These are phyloP conservation scores for Micropoecilia bifurca DNA, from an alignment of 2,797 vertebrate species.

Conservation along the genomic window DNA sequence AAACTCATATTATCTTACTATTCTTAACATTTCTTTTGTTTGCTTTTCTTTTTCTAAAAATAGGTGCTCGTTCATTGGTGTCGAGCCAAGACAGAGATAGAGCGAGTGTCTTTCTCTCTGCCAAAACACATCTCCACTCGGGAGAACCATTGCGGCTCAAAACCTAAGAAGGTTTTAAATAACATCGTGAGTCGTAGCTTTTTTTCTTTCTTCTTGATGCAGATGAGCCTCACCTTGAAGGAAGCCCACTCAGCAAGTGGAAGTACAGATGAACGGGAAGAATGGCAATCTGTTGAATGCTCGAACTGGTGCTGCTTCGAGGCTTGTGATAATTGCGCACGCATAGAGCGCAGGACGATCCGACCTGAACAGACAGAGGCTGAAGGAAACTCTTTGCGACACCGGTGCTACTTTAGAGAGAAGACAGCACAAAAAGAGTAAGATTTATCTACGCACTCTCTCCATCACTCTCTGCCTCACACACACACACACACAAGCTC, in stretches of 20 bases:
- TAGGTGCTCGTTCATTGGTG: slow-evolving; percentile 51
- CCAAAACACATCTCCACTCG: slow-evolving; percentile 30
- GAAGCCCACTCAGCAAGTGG: slow-evolving; percentile 15
- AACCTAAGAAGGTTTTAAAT: slow-evolving; percentile 35
- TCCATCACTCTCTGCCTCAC: neutral
- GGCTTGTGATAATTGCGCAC: slow-evolving; percentile 49
- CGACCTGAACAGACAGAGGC: neutral
- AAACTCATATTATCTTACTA: slow-evolving; percentile 66
- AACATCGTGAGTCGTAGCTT: slow-evolving; percentile 4
- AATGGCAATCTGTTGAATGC: slow-evolving; percentile 69
- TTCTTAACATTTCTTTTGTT: slow-evolving; percentile 38
- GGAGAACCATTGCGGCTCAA: neutral
- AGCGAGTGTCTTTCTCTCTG: slow-evolving; percentile 49
- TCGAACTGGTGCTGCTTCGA: slow-evolving; percentile 25
- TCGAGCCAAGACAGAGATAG: slow-evolving; percentile 63
- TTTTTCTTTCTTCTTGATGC: neutral
- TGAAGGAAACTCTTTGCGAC: neutral
- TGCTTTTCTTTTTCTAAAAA: slow-evolving; percentile 56
- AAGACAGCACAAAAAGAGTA: neutral
- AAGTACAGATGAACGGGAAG: slow-evolving; percentile 38
- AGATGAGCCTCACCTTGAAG: slow-evolving; percentile 8
- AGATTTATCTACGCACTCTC: neutral
- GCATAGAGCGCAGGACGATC: neutral
- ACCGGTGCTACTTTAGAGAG: neutral
- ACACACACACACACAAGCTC: neutral